Conservation (phyloP, 2,888 invertebrate species). For the Ochlodes sylvanus region DNA sequence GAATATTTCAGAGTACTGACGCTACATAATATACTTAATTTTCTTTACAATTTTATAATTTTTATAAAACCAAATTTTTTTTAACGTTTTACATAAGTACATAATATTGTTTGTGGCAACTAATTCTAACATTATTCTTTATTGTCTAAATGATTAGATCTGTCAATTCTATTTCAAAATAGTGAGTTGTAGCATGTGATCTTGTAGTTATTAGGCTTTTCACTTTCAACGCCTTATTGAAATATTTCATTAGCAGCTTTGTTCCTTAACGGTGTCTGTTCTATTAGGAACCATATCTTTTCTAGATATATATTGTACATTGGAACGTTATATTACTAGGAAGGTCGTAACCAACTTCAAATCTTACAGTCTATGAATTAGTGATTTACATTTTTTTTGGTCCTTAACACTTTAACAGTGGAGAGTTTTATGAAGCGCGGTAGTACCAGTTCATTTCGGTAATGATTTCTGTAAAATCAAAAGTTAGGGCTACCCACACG, state of each 20-base stretch:
- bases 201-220: slow-evolving; percentile 34
- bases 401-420: no score
- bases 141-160: slow-evolving; percentile 29
- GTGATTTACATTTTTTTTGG: no score
- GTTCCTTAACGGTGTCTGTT: neutral
- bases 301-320: neutral
- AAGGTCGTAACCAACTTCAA: no score
- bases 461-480: no score
- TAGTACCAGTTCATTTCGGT: no score
- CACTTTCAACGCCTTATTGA: slow-evolving; percentile 10
- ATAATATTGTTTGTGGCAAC: neutral
- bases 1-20: slow-evolving; percentile 10
- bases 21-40: neutral
- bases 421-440: no score
- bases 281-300: neutral
- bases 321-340: no score
- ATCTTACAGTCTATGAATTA: no score
- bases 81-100: slow-evolving; percentile 1
- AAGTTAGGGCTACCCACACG: no score
- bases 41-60: slow-evolving; percentile 2
- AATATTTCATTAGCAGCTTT: slow-evolving; percentile 18
- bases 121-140: slow-evolving; percentile 9
- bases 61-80: neutral
- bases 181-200: slow-evolving; percentile 22
- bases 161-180: slow-evolving; percentile 45